Conservation (phyloP, 2,113 vertebrate genomes). For the Caretta caretta region DNA sequence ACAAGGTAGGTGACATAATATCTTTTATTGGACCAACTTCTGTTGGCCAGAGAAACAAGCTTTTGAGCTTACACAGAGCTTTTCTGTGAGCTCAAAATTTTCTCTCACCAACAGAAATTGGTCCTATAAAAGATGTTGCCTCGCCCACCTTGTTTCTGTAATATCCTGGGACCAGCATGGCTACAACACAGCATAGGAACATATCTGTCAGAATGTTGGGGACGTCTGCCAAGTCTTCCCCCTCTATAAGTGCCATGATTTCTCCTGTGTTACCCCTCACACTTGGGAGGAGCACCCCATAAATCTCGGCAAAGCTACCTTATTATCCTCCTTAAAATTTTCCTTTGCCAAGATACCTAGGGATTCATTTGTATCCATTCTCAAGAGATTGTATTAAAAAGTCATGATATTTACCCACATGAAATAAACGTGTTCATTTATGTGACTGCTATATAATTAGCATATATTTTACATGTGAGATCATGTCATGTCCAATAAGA, state of each 20-base stretch:
- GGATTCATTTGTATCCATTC: conserved; percentile 17
- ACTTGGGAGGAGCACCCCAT: background rate
- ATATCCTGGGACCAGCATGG: background rate
- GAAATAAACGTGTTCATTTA: conserved; percentile 32
- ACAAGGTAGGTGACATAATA: background rate
- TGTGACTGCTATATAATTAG: background rate
- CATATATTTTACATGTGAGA: background rate
- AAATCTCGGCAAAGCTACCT: background rate
- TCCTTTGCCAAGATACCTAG: background rate
- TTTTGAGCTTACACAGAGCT: background rate
- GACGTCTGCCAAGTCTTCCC: background rate
- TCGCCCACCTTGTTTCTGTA: background rate
- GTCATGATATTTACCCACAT: background rate
- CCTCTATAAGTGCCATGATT: background rate
- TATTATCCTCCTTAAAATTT: background rate
- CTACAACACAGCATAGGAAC: background rate
- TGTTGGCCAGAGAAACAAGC: background rate
- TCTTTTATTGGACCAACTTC: background rate
- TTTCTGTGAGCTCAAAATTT: background rate
- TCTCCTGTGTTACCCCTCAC: background rate
- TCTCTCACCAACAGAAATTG: background rate
- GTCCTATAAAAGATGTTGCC: background rate
- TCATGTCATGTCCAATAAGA: background rate
- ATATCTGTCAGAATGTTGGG: background rate
- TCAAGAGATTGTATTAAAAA: conserved; percentile 10